phyloP scores from a whole-genome alignment of 1,140 invertebrate species.

The Drosophila biarmipes region DNA sequence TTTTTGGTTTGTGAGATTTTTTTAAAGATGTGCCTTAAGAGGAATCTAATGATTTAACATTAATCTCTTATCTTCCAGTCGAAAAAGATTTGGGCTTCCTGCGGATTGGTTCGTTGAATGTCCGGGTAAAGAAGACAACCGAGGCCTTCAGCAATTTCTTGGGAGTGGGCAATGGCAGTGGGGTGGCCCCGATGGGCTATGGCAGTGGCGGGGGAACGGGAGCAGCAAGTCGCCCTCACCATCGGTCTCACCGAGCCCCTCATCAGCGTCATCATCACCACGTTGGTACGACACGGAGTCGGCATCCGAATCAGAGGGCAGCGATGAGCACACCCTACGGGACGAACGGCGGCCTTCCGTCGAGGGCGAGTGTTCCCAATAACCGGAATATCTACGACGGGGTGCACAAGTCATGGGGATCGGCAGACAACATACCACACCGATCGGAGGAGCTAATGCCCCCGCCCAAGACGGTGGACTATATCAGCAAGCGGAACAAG shows the following conservation, averaged over 20 bases:
- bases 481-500: slow-evolving; percentile 87
- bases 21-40: neutral
- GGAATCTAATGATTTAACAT: neutral
- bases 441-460: slow-evolving; percentile 87
- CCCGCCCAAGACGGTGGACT: slow-evolving; percentile 88
- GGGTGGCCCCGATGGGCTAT: slow-evolving; percentile 46
- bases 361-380: slow-evolving; percentile 69
- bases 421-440: slow-evolving; percentile 91
- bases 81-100: slow-evolving; percentile 95
- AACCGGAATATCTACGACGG: slow-evolving; percentile 85
- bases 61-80: slow-evolving; percentile 75
- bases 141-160: slow-evolving; percentile 95
- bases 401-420: slow-evolving; percentile 92
- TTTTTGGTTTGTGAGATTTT: too few species aligned
- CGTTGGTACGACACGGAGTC: slow-evolving; percentile 82
- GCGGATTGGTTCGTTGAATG: slow-evolving; percentile 95
- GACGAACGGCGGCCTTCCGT: slow-evolving; percentile 49
- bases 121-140: slow-evolving; percentile 95
- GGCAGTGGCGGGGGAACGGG: slow-evolving; percentile 43
- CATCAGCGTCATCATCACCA: slow-evolving; percentile 83
- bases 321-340: slow-evolving; percentile 67
- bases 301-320: slow-evolving; percentile 70
- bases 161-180: slow-evolving; percentile 88
- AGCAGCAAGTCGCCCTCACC: slow-evolving; percentile 74
- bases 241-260: slow-evolving; percentile 84